phyloP scores from a whole-genome alignment of 2,888 invertebrate genomes.

The Emmelina monodactyla region DNA sequence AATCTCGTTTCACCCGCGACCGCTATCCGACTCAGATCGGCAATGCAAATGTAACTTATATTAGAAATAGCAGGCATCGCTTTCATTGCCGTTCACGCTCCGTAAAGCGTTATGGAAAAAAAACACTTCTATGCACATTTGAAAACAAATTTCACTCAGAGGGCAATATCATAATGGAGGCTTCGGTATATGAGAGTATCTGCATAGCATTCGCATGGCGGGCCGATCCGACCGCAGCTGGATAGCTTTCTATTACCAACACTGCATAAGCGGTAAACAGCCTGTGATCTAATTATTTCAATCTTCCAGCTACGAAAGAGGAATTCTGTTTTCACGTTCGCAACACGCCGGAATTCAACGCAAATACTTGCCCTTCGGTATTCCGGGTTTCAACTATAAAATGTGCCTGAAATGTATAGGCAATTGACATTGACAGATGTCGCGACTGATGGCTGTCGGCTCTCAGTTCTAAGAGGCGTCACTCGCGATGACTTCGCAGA shows the following conservation, averaged over 20 bases:
- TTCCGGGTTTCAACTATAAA: no score
- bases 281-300: slow-evolving; percentile 20
- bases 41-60: slow-evolving; percentile 11
- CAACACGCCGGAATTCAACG: neutral
- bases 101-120: slow-evolving; percentile 33
- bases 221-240: slow-evolving; percentile 22
- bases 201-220: neutral
- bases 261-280: slow-evolving; percentile 19
- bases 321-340: neutral
- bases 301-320: neutral
- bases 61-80: slow-evolving; percentile 16
- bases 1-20: no score
- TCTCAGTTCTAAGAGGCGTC: slow-evolving; percentile 24
- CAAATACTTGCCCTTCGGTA: no score
- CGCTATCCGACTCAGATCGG: slow-evolving; percentile 5
- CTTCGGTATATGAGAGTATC: slow-evolving; percentile 30
- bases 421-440: slow-evolving; percentile 20
- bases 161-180: slow-evolving; percentile 63
- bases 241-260: slow-evolving; percentile 31
- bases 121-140: slow-evolving; percentile 38
- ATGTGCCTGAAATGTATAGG: no score
- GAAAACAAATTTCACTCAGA: slow-evolving; percentile 56
- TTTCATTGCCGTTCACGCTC: slow-evolving; percentile 31
- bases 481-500: slow-evolving; percentile 31
- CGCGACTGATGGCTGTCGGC: slow-evolving; percentile 15